These are phyloP conservation scores for Neopipo cinnamomea DNA, from an alignment of 2,113 vertebrate species.

Conservation along the genomic window DNA sequence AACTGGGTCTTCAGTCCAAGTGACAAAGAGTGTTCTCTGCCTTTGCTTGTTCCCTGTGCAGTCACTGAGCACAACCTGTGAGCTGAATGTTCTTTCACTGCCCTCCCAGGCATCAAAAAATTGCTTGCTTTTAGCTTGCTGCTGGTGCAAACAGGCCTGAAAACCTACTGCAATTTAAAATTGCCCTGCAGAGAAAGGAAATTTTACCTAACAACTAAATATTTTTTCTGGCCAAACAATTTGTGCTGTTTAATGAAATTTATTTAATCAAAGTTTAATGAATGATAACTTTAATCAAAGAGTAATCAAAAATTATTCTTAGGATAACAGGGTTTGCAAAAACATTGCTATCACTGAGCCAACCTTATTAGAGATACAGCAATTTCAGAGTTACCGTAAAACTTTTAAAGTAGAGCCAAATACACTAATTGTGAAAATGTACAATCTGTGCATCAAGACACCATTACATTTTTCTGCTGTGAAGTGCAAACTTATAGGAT, in stretches of 20 bases:
- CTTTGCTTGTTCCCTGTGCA: not conserved
- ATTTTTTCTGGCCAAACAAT: not conserved
- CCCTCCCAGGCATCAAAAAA: not conserved
- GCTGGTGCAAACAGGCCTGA: not conserved
- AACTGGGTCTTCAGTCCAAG: not conserved
- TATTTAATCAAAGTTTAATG: not conserved
- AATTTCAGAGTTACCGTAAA: not conserved
- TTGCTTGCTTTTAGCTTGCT: not conserved
- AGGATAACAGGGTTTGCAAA: not conserved
- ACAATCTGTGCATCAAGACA: not conserved
- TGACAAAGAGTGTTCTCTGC: not conserved
- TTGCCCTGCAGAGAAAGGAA: not conserved
- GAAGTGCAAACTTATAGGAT: not conserved
- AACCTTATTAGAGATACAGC: not conserved
- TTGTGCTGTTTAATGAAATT: not conserved
- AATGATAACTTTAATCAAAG: not conserved
- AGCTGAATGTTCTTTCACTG: not conserved
- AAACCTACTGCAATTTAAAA: not conserved
- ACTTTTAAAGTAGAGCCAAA: not conserved
- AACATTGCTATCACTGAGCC: not conserved
- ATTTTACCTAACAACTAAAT: not conserved
- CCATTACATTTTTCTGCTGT: not conserved
- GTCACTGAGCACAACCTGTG: not conserved
- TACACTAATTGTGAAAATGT: not conserved
- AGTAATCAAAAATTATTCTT: not conserved